These are phyloP conservation scores for Sterrhoptilus dennistouni DNA, from an alignment of 2,113 vertebrate species.

Conservation along the genomic window DNA sequence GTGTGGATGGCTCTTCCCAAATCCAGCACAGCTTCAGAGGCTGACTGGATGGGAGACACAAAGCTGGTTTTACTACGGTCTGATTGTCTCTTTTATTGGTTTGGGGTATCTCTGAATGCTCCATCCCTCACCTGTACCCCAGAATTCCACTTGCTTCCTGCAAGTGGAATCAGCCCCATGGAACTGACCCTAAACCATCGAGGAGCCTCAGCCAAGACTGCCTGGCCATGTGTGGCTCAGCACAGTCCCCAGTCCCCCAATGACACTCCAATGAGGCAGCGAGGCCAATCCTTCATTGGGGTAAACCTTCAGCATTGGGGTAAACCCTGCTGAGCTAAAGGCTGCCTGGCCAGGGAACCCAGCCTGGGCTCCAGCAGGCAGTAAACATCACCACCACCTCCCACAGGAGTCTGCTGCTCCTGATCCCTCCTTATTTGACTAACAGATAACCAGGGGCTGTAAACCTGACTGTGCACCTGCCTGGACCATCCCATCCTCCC, in stretches of 20 bases:
- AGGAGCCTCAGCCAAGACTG: background rate
- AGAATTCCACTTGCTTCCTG: background rate
- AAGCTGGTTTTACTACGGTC: background rate
- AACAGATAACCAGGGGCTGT: background rate
- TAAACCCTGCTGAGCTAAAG: background rate
- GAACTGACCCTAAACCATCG: background rate
- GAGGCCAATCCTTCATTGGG: background rate
- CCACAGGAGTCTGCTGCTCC: background rate
- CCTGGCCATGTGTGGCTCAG: fast-evolving
- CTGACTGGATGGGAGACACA: background rate
- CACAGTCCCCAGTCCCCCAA: fast-evolving
- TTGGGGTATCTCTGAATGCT: fast-evolving
- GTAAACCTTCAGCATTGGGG: background rate
- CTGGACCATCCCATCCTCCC: fast-evolving
- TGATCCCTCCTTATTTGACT: background rate
- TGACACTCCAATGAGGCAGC: fast-evolving
- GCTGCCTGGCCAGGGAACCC: background rate
- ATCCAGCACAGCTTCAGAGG: background rate
- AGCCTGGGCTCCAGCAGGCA: background rate
- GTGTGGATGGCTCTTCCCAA: background rate
- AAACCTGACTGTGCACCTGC: background rate
- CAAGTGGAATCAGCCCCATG: background rate
- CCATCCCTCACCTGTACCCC: background rate
- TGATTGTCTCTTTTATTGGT: background rate
- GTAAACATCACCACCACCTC: background rate